Evolutionary conservation across 2,888 invertebrate species (phyloP).

Genomic region (Brachynemurus nebulosus): DNA sequence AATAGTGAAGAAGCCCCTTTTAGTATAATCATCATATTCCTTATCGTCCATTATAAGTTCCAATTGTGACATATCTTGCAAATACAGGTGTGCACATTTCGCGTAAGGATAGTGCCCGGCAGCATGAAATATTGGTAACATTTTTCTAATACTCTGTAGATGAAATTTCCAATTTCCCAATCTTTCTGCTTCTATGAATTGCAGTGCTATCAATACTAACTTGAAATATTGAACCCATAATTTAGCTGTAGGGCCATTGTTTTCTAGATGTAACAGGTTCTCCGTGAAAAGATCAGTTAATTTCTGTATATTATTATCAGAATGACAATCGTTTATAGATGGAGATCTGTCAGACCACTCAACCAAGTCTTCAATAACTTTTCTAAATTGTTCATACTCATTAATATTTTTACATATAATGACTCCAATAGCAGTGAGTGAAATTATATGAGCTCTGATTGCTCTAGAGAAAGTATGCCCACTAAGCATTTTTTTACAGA

Average conservation of each 20-base stretch:
- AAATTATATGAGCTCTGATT: not conserved
- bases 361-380: not conserved
- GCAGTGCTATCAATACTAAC: not conserved
- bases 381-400: no score
- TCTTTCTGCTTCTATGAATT: not conserved
- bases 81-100: not conserved
- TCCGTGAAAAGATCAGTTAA: not conserved
- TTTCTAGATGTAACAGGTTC: not conserved
- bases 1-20: not conserved
- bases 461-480: not conserved
- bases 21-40: not conserved
- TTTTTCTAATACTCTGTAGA: not conserved
- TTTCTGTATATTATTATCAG: not conserved
- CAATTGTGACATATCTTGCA: not conserved
- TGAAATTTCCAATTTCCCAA: conserved; percentile 1
- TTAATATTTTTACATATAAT: not conserved
- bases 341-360: not conserved
- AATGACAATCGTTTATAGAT: not conserved
- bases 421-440: not conserved
- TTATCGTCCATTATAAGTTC: not conserved
- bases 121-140: not conserved
- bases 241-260: not conserved
- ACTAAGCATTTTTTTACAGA: not conserved
- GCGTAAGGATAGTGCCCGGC: not conserved
- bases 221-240: conserved; percentile 2